Conservation (phyloP, 2,797 vertebrate genomes). For the Thunnus albacares region DNA sequence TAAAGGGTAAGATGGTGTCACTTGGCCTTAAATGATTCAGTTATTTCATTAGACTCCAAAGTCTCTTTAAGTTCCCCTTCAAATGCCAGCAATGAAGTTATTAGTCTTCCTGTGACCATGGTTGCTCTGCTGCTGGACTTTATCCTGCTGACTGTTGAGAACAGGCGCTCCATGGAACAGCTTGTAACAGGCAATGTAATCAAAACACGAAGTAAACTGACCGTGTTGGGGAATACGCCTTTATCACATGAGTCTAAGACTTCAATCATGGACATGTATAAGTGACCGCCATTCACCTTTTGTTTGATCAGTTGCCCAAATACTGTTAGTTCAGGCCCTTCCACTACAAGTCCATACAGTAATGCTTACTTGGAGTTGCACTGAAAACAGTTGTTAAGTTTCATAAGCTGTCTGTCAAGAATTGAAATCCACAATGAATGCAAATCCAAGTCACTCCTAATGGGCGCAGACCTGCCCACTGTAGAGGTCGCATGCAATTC, state of each 20-base stretch:
- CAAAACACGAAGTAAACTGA: neutral
- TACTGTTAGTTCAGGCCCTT: neutral
- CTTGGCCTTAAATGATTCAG: neutral
- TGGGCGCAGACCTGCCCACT: neutral
- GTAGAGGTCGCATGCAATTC: neutral
- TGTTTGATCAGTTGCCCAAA: neutral
- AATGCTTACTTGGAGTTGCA: neutral
- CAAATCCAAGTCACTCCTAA: too few relatives aligned
- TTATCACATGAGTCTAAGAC: neutral
- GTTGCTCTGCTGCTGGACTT: neutral
- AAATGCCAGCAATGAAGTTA: neutral
- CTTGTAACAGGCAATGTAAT: neutral
- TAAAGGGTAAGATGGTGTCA: neutral
- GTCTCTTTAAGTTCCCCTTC: neutral
- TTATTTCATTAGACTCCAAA: neutral
- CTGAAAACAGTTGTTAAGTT: too few relatives aligned
- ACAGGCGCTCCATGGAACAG: neutral
- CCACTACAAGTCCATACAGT: neutral
- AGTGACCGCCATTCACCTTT: neutral
- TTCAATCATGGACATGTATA: neutral
- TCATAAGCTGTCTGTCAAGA: too few relatives aligned
- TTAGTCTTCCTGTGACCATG: neutral
- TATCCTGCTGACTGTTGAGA: neutral
- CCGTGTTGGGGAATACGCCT: neutral
- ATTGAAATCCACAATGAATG: too few relatives aligned